A percentile compares a stretch with the other conserved stretches of the same genome.
Conservation (phyloP, 2,113 vertebrate genomes). For the Carassius gibelio region DNA sequence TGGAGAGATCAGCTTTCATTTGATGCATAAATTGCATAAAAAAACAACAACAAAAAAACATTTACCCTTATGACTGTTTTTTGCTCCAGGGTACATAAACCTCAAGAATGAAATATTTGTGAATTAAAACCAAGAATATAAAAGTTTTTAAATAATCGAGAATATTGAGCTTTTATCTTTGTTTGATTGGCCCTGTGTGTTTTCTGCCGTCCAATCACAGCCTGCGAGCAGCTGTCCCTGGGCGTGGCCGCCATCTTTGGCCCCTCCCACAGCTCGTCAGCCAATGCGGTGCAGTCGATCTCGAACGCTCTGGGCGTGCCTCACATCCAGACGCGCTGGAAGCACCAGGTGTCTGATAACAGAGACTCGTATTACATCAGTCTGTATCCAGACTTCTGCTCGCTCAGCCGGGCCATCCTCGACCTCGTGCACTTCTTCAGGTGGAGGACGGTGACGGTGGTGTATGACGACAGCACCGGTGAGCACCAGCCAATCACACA, state of each 20-base stretch:
- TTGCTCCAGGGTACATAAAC: too few relatives aligned
- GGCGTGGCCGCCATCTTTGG: conserved; percentile 96
- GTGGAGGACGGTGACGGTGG: conserved; percentile 90
- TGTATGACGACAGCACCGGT: conserved; percentile 94
- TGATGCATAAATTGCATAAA: too few relatives aligned
- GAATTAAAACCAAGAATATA: too few relatives aligned
- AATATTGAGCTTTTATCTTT: too few relatives aligned
- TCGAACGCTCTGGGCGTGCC: conserved; percentile 80
- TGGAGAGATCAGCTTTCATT: too few relatives aligned
- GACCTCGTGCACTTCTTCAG: conserved; percentile 99
- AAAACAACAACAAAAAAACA: too few relatives aligned
- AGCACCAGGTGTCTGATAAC: conserved; percentile 97
- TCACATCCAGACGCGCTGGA: conserved; percentile 97
- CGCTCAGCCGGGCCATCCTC: conserved; percentile 94
- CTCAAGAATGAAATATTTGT: too few relatives aligned
- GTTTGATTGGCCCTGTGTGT: background rate
- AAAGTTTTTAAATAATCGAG: too few relatives aligned
- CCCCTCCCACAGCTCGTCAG: conserved; percentile 80
- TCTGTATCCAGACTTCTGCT: conserved; percentile 95
- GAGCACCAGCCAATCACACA: conserved; percentile 66
- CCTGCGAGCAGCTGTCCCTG: conserved; percentile 96
- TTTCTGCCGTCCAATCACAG: conserved; percentile 68
- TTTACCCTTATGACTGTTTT: too few relatives aligned
- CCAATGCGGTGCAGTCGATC: conserved; percentile 80
- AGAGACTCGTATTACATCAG: conserved; percentile 97